Evolutionary conservation across 30 jellyfish, hydroid and myxozoan genomes (phyloP).

Genomic region (Aurelia sp.): DNA sequence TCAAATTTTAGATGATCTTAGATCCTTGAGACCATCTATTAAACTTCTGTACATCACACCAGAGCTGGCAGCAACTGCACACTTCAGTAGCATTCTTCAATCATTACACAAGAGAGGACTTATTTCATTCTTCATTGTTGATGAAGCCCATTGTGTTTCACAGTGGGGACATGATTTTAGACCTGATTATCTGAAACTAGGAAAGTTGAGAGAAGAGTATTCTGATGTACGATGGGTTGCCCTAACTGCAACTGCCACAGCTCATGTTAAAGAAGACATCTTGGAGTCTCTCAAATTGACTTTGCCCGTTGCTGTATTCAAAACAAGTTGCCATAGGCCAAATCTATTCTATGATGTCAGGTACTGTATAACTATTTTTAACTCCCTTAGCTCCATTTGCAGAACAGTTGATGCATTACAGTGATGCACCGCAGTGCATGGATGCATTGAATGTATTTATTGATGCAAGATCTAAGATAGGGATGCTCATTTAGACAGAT

Average conservation of each 20-base stretch:
- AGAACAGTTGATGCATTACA: no score
- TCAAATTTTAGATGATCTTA: constrained; percentile 67
- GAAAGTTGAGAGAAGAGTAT: constrained; percentile 71
- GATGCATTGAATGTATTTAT: no score
- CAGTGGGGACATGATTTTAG: constrained; percentile 99
- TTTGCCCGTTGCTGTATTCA: constrained; percentile 81
- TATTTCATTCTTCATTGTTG: constrained; percentile 87
- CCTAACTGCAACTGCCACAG: constrained; percentile 97
- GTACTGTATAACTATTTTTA: constrained; percentile 32
- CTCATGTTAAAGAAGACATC: constrained; percentile 84
- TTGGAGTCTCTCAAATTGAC: constrained; percentile 60
- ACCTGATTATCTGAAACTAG: constrained; percentile 94
- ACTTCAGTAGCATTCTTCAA: constrained; percentile 52
- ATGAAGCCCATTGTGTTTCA: constrained; percentile 99
- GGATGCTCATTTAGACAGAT: no score
- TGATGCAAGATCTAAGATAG: no score
- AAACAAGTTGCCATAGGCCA: constrained; percentile 75
- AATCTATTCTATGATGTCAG: constrained; percentile 89
- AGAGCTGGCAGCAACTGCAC: constrained; percentile 84
- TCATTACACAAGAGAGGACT: constrained; percentile 39
- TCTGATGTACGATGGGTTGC: constrained; percentile 86
- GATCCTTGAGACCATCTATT: constrained; percentile 53
- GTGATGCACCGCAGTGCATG: no score
- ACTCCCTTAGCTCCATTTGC: no score
- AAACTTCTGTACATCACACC: constrained; percentile 94